phyloP scores from a whole-genome alignment of 2,797 vertebrate genomes.

The Limnodromus scolopaceus region DNA sequence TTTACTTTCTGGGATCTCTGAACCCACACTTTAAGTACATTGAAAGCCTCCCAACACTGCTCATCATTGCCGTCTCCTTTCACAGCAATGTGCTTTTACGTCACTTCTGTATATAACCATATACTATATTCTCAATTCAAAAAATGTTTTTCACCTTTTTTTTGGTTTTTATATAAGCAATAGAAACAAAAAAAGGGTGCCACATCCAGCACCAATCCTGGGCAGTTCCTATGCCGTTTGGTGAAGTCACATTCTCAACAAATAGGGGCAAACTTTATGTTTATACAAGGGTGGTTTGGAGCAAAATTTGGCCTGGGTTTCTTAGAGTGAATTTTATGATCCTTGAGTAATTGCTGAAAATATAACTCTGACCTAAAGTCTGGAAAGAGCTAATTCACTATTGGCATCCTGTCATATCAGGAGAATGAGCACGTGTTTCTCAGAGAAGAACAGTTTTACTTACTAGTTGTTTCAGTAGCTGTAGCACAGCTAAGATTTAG shows the following conservation, averaged over 20 bases:
- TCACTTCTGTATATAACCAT: neutral
- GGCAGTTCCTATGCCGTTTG: neutral
- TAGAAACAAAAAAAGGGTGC: neutral
- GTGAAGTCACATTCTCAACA: neutral
- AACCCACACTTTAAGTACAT: neutral
- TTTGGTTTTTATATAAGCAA: neutral
- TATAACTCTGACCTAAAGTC: neutral
- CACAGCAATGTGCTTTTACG: neutral
- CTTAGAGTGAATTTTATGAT: neutral
- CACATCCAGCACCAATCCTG: neutral
- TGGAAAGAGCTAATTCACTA: neutral
- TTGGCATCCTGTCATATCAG: neutral
- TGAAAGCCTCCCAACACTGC: neutral
- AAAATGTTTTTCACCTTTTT: rapidly evolving
- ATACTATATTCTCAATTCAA: neutral
- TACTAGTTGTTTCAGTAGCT: neutral
- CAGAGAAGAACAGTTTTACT: neutral
- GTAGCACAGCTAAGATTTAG: neutral
- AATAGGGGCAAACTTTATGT: neutral
- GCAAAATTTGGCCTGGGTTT: neutral
- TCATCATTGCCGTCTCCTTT: neutral
- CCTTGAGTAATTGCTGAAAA: neutral
- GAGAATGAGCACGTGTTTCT: neutral
- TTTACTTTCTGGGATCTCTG: neutral
- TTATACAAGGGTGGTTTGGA: neutral